Base-by-base conservation (phyloP, 2,888 invertebrate genomes). In the Trachelus tabidus region DNA sequence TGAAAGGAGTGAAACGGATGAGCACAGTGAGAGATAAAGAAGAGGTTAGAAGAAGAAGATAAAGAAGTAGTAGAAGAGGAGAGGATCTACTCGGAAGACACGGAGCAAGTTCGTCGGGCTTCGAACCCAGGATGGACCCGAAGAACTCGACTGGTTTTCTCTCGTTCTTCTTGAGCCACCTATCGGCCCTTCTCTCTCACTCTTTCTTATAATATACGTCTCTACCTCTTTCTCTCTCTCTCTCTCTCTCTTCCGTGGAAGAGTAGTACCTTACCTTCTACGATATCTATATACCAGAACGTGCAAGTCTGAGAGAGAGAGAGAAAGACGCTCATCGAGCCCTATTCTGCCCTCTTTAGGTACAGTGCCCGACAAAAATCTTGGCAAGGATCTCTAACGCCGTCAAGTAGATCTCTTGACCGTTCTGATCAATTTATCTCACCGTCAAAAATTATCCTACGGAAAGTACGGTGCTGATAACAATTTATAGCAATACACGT, bases 81-180 rank as follows among this genome's bases (percentile, higher is more conserved):
- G 11, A 69, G 69, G 69, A 33, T 33, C 33, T 69, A 33, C 69
- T 69, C 69, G 30, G 69, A 75, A 79, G 75, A 40, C 40, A 40
- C 40, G 40, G 15, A 40, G 40, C 40, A 40, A 40, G 40, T 40
- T 40, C 75, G 79, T 74, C 84, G 84, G 83, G 82, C 85, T 85
- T 85, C 85, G 85, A 85, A 85, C 85, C 80, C 84, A 84, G 81
- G 83, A 85, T 83, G 82, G 82, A 85, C 84, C 85, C 81, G 82
- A 81, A 83, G 80, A 79, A 40, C 40, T 40, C 40, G 40, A 40
- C 40, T 40, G 40, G 40, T 40, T 40, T 40, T 40, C 40, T 40
- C 79, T 79, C 77, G 79, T 77, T 69, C 33, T 33, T 69, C 69
- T 69, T 33, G 69, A 69, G 69, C 31, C 69, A 69, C 33, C 78